Evolutionary conservation across 2,113 vertebrate species (phyloP).

Genomic region (Meriones unguiculatus): DNA sequence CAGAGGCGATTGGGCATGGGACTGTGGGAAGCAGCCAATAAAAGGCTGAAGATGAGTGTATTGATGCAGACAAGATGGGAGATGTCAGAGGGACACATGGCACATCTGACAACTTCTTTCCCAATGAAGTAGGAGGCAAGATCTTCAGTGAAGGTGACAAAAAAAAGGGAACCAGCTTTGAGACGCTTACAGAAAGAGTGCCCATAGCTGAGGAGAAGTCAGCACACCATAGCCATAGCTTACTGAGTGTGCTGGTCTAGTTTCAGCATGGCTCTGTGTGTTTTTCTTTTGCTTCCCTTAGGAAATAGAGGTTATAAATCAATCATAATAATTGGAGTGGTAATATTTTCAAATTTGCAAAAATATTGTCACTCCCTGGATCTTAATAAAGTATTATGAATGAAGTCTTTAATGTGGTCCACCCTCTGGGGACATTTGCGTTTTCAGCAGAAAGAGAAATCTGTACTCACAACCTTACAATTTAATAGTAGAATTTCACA

Average conservation of each 20-base stretch:
- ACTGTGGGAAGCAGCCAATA: not conserved
- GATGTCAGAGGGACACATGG: not conserved
- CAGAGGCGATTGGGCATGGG: not conserved
- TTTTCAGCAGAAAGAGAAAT: not conserved
- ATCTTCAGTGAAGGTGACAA: not conserved
- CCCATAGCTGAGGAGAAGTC: not conserved
- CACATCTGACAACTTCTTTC: not conserved
- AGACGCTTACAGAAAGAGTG: not conserved
- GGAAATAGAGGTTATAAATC: not conserved
- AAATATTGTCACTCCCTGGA: not conserved
- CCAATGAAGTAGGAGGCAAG: not conserved
- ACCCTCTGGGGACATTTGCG: not conserved
- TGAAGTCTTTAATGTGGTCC: not conserved
- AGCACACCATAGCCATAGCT: not conserved
- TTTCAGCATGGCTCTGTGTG: not conserved
- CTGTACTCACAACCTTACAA: not conserved
- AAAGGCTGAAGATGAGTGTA: not conserved
- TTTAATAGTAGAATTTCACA: slow-evolving; percentile 12
- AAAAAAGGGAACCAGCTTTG: not conserved
- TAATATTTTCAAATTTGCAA: slow-evolving; percentile 29
- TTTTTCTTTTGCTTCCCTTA: not conserved
- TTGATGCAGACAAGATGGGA: not conserved
- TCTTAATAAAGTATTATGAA: not conserved
- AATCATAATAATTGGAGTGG: not conserved
- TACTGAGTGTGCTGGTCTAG: not conserved